Evolutionary conservation across 1,140 invertebrate genomes (phyloP), one percentile per base, ranked within the genome.

Genomic region (Galleria mellonella): DNA sequence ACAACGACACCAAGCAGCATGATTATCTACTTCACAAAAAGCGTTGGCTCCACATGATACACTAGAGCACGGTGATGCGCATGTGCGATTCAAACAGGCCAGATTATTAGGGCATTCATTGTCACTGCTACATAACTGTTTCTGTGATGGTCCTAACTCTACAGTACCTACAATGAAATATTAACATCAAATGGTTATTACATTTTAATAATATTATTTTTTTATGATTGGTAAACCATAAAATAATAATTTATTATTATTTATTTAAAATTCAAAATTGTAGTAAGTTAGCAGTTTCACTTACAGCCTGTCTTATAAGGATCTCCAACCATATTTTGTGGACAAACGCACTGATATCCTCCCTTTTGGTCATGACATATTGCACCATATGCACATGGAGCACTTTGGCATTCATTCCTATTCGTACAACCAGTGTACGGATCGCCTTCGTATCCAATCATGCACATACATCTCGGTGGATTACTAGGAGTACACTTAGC

Each of bases 401-500:
- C 90, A 54, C 90, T 89, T 15, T 85, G 78, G 69, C 92, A 93
- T 78, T 97, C 95, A 70, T 97, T 93, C 33, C 94, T 91, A 72
- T 97, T 95, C 0, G 91, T 86, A 77, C 95, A 97, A 7, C 94
- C 94, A 47, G 90, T 89, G 32, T 93, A 89, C 0, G 95, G 93
- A 82, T 96, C 93, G 11, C 94, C 94, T 71, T 93, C 92, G 66
- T 91, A 96, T 2, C 96, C 95, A 36, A 90, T 83, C 69, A 93
- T 90, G 69, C 96, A 97, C 89, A 95, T 91, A 72, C 96, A 97
- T 62, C 90, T 91, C 5, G 95, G 95, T 11, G 94, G 94, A 87
- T 97, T 94, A 43, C 91, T 94, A 4, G 95, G 94, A 3, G 93
- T 95, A 70, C 96, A 98, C 83, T 95, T 94, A 1, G 95, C 93